Percentiles rank a stretch among this genome's conserved stretches.
Conservation (phyloP, 2,888 invertebrate genomes). For the Cheilosia scutellata region DNA sequence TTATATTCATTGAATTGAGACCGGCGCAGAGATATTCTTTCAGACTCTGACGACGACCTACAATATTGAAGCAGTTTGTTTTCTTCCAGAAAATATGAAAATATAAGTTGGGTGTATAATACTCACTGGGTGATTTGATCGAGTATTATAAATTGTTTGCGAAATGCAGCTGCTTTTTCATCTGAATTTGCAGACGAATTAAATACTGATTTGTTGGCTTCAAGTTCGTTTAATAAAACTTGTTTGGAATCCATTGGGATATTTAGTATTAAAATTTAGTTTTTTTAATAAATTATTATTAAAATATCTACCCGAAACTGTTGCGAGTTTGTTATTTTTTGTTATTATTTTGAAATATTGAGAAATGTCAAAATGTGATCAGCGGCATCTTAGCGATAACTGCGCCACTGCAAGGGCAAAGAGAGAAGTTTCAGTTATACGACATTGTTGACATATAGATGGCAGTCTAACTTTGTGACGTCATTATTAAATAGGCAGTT, state of each 20-base stretch:
- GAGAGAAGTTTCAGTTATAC: too few relatives aligned
- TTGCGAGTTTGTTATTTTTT: too few relatives aligned
- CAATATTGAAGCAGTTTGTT: neutral
- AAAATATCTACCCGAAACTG: too few relatives aligned
- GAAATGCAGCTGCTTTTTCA: slow-evolving; percentile 13
- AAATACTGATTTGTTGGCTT: neutral
- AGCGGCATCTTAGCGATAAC: too few relatives aligned
- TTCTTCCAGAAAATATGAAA: neutral
- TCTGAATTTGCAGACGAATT: neutral
- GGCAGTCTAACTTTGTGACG: too few relatives aligned
- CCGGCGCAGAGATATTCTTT: neutral
- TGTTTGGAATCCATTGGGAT: neutral
- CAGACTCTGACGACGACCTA: neutral
- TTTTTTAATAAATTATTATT: too few relatives aligned
- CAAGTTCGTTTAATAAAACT: neutral
- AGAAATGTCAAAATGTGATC: too few relatives aligned
- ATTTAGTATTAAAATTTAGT: too few relatives aligned
- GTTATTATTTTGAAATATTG: too few relatives aligned
- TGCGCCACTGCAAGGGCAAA: too few relatives aligned
- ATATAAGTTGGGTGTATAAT: neutral
- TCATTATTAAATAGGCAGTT: too few relatives aligned
- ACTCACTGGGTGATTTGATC: slow-evolving; percentile 28
- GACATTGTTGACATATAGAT: too few relatives aligned
- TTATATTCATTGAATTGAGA: slow-evolving; percentile 1
- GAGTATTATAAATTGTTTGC: slow-evolving; percentile 10